Conservation (phyloP, 2,113 vertebrate genomes). For the Triplophysa dalaica region DNA sequence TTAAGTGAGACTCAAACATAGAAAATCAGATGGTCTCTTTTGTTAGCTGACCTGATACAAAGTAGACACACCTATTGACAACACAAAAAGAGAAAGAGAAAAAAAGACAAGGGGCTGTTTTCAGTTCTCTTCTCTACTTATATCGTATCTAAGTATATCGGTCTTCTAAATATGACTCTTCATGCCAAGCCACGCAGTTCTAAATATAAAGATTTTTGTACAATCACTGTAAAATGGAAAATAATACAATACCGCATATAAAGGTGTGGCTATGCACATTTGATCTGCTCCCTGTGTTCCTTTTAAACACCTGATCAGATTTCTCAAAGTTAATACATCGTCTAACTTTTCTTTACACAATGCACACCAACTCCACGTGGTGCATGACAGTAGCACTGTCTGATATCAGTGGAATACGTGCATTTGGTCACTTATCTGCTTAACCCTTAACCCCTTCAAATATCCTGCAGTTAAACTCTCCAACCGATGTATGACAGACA, state of each 20-base stretch:
- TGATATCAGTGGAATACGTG: not conserved
- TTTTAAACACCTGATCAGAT: not conserved
- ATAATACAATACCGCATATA: not conserved
- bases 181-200: not conserved
- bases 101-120: not conserved
- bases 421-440: slow-evolving; percentile 12
- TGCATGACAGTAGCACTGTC: not conserved
- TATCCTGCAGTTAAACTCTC: not conserved
- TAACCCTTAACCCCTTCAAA: slow-evolving; percentile 20
- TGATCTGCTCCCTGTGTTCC: not conserved
- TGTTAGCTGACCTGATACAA: slow-evolving; percentile 6
- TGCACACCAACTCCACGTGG: not conserved
- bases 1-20: not conserved
- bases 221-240: not conserved
- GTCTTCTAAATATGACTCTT: not conserved
- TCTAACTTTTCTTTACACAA: not conserved
- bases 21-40: not conserved
- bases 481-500: too few relatives aligned
- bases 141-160: not conserved
- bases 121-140: not conserved
- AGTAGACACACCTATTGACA: not conserved
- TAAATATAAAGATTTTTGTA: not conserved
- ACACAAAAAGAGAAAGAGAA: not conserved
- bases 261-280: not conserved
- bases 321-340: not conserved